phyloP scores from a whole-genome alignment of 2,113 vertebrate species.

The Enhydra lutris region DNA sequence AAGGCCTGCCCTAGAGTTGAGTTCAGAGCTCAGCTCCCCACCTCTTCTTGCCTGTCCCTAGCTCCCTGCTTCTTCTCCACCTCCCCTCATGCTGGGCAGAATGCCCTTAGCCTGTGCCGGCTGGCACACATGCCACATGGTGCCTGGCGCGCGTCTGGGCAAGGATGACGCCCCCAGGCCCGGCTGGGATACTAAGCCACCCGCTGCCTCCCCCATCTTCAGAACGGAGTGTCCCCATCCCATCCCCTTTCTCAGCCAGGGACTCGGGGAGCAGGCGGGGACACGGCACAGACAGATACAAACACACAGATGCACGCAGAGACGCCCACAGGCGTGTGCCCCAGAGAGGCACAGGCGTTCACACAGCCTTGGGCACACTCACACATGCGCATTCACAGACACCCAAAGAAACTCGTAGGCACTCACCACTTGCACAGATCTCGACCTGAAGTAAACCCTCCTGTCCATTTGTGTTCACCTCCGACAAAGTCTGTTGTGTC shows the following conservation, averaged over 20 bases:
- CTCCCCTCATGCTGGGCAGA: constrained; percentile 58
- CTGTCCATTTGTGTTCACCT: not conserved
- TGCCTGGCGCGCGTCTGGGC: constrained; percentile 69
- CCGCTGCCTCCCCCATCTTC: constrained; percentile 66
- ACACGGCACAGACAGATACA: constrained; percentile 71
- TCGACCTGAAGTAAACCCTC: not conserved
- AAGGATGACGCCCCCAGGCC: constrained; percentile 76
- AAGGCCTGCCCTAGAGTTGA: constrained; percentile 13
- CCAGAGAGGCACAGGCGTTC: constrained; percentile 52
- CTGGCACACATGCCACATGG: constrained; percentile 74
- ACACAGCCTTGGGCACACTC: not conserved
- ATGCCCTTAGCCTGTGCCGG: constrained; percentile 75
- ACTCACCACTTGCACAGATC: not conserved
- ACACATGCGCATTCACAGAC: not conserved
- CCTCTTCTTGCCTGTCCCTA: constrained; percentile 38
- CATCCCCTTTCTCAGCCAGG: constrained; percentile 74
- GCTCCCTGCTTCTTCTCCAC: constrained; percentile 28
- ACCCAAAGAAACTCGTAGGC: not conserved
- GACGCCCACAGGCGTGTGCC: constrained; percentile 65
- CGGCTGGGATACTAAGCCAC: constrained; percentile 73
- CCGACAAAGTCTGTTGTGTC: not conserved
- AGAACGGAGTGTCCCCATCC: constrained; percentile 75
- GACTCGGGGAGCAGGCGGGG: constrained; percentile 73
- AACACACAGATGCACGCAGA: constrained; percentile 68
- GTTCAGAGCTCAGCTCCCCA: constrained; percentile 12